A percentile compares a stretch with the other conserved stretches of the same genome.
phyloP scores from a whole-genome alignment of 2,113 vertebrate species.

The Pachycephala philippinensis region DNA sequence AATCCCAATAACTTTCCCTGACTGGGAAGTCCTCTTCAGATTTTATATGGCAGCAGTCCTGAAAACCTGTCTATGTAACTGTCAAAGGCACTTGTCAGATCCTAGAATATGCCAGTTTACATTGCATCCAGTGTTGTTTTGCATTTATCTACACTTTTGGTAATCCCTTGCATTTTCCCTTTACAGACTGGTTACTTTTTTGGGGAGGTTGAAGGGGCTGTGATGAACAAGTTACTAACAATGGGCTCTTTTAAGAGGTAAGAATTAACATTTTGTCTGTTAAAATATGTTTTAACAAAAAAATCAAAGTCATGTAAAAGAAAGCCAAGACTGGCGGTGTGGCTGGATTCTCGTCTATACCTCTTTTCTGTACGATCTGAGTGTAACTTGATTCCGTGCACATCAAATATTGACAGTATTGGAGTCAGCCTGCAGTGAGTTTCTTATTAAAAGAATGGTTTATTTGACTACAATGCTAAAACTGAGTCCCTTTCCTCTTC shows the following conservation, averaged over 20 bases:
- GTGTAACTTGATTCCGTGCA: not conserved
- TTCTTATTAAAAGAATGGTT: not conserved
- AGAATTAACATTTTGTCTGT: slow-evolving; percentile 28
- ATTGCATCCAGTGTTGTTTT: not conserved
- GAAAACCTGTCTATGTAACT: slow-evolving; percentile 32
- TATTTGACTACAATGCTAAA: not conserved
- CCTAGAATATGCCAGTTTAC: slow-evolving; percentile 41
- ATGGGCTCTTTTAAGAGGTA: slow-evolving; percentile 99
- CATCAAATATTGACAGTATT: not conserved
- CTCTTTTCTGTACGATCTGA: not conserved
- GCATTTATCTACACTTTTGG: not conserved
- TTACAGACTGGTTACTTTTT: slow-evolving; percentile 94
- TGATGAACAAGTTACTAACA: slow-evolving; percentile 94
- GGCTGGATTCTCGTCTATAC: not conserved
- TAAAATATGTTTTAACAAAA: not conserved
- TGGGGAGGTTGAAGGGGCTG: slow-evolving; percentile 93
- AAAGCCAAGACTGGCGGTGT: not conserved
- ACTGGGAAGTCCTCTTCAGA: not conserved
- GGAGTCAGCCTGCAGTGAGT: not conserved
- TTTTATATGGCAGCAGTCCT: slow-evolving; percentile 11
- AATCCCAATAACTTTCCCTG: not conserved
- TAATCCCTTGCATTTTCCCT: slow-evolving; percentile 47
- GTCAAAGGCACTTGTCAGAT: slow-evolving; percentile 56
- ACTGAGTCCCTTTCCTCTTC: not conserved
- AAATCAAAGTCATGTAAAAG: not conserved